Base-by-base conservation (phyloP, 2,797 vertebrate genomes). In the Phaenicophaeus curvirostris region DNA sequence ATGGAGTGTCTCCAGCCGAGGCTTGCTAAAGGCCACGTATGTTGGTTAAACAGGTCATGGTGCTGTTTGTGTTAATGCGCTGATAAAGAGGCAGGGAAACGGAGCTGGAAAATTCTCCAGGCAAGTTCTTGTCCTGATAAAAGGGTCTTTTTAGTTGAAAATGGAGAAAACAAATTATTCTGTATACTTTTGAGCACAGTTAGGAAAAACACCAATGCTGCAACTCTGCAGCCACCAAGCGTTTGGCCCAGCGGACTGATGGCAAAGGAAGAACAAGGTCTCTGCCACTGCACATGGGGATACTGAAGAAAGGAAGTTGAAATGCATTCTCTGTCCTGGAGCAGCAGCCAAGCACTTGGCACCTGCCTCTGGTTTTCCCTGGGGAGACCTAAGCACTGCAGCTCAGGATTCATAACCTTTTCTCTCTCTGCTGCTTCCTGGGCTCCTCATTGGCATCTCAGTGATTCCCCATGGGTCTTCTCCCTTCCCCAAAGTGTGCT, bases 61-160 rank as follows among this genome's bases (percentile, higher is more conserved):
- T 37, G 62, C 71, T 88, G 93, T 87, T 89, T 91, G 85, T 83
- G 63, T 92, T 92, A 95, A 87, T 89, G 85, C 1, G 2, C 80
- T 85, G 89, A 93, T 89, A 89, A 92, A 90, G 79, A 93, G 82
- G 46, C 72, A 63, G 84, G 51, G 84, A 90, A 80, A 65, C 4
- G 2, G 54, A 87, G 75, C 61, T 91, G 73, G 91, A 66, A 91
- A 59, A 41, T 69, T 89, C 93, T 81, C 65, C 73, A 59, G 46
- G 58, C 16, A 0, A 78, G n/a, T 66, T 63, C 78, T 61, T 68
- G 16, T 68, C 67, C 71, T n/a, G 30, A 33, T 66, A 87, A 90
- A 85, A 93, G 65, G 30, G 66, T 83, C 50, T 74, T 90, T 82
- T 61, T 50, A 51, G 75, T 50, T 54, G 68, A 75, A 84, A 83